These are phyloP conservation scores for Protodeltote pygarga DNA, from an alignment of 2,888 invertebrate genomes.

Conservation along the genomic window DNA sequence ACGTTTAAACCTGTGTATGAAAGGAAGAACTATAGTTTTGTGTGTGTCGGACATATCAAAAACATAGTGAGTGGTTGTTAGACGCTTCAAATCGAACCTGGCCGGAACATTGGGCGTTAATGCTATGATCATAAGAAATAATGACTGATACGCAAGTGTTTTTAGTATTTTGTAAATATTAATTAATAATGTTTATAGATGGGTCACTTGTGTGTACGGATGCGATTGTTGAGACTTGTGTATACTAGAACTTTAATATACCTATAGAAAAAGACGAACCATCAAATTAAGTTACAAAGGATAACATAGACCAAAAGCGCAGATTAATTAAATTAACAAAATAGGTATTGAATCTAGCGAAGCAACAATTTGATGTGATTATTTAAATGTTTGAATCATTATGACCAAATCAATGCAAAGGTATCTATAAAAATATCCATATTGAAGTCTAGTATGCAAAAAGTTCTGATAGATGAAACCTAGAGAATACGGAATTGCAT, in stretches of 20 bases:
- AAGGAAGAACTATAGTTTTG: conserved; percentile 16
- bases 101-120: conserved; percentile 45
- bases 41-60: conserved; percentile 45
- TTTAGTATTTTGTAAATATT: conserved; percentile 81
- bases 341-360: no score
- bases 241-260: conserved; percentile 35
- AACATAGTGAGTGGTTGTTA: conserved; percentile 47
- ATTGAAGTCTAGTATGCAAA: conserved; percentile 37
- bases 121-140: conserved; percentile 65
- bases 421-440: neutral
- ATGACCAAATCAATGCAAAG: neutral
- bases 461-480: conserved; percentile 53
- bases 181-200: conserved; percentile 70
- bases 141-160: conserved; percentile 84
- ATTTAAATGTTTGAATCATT: no score
- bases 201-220: conserved; percentile 72
- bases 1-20: conserved; percentile 88
- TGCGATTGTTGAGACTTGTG: conserved; percentile 58
- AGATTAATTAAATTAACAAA: no score
- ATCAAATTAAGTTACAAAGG: no score
- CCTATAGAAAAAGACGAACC: no score
- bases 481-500: conserved; percentile 74
- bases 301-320: no score
- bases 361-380: no score
- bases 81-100: conserved; percentile 44